Percentiles rank a stretch among this genome's conserved stretches.
Evolutionary conservation across 2,797 vertebrate species (phyloP).

Genomic region (Luscinia luscinia): DNA sequence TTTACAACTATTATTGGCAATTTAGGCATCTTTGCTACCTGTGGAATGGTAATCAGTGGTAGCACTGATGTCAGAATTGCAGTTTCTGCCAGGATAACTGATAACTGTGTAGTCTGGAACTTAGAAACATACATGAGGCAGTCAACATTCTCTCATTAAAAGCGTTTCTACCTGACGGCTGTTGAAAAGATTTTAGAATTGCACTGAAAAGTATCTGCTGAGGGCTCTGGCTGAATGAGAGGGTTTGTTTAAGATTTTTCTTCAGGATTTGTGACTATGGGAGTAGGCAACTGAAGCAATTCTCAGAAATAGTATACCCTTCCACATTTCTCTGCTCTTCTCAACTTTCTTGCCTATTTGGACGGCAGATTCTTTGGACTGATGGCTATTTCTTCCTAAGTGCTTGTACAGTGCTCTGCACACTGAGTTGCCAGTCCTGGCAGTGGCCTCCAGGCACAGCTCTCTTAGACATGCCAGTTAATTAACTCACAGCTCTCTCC

Average conservation of each 20-base stretch:
- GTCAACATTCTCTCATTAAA: neutral
- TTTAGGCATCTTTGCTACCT: slow-evolving; percentile 20
- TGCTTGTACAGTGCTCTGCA: neutral
- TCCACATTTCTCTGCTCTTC: neutral
- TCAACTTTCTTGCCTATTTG: slow-evolving; percentile 15
- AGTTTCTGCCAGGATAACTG: neutral
- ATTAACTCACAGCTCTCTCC: neutral
- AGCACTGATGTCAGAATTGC: slow-evolving; percentile 22
- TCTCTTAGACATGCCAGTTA: neutral
- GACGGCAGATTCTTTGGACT: neutral
- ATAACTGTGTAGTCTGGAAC: neutral
- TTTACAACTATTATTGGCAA: slow-evolving; percentile 32
- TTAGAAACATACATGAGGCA: neutral
- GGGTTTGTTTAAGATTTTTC: neutral
- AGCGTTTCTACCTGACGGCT: neutral
- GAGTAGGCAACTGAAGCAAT: neutral
- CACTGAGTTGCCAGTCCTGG: neutral
- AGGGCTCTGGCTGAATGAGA: neutral
- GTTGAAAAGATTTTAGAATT: neutral
- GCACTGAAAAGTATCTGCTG: neutral
- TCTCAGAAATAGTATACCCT: neutral
- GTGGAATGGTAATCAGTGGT: slow-evolving; percentile 24
- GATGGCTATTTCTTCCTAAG: neutral
- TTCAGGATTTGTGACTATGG: neutral
- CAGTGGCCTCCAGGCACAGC: neutral